These are phyloP conservation scores for Antrozous pallidus DNA, from an alignment of 2,797 vertebrate genomes.

Conservation along the genomic window DNA sequence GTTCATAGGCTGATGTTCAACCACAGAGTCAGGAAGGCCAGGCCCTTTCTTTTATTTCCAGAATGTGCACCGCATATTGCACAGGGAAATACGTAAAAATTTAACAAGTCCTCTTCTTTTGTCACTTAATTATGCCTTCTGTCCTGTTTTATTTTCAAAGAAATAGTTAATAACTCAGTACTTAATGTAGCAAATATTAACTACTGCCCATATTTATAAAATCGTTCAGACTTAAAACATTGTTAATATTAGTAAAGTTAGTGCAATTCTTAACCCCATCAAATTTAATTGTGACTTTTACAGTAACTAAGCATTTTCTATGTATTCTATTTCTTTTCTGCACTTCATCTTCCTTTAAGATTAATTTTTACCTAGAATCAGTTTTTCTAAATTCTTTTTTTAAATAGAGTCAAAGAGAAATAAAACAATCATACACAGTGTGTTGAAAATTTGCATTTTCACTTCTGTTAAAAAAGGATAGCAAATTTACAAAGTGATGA, in stretches of 20 bases:
- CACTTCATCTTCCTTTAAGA: conserved; percentile 56
- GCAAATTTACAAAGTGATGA: conserved; percentile 42
- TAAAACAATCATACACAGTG: conserved; percentile 64
- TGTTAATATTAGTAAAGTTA: conserved; percentile 54
- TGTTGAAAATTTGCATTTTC: conserved; percentile 78
- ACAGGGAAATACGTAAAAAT: conserved; percentile 33
- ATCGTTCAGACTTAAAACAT: conserved; percentile 45
- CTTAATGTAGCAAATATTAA: conserved; percentile 44
- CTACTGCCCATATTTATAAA: conserved; percentile 52
- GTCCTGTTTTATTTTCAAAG: conserved; percentile 36
- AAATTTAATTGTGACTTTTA: conserved; percentile 50
- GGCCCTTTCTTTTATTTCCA: not conserved
- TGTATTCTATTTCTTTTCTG: conserved; percentile 67
- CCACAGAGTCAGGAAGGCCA: too few species aligned
- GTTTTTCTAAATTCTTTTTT: conserved; percentile 50
- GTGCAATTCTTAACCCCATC: conserved; percentile 47
- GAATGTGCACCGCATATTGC: conserved; percentile 42
- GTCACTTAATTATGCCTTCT: conserved; percentile 42
- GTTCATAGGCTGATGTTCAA: too few species aligned
- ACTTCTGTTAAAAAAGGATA: conserved; percentile 55
- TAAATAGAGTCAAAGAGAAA: conserved; percentile 70
- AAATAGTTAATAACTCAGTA: conserved; percentile 47
- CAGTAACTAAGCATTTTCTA: conserved; percentile 62
- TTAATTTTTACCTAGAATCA: conserved; percentile 59
- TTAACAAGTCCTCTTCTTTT: not conserved